Evolutionary conservation across 2,888 invertebrate genomes (phyloP).

Genomic region (Gonocerus acuteangulatus): DNA sequence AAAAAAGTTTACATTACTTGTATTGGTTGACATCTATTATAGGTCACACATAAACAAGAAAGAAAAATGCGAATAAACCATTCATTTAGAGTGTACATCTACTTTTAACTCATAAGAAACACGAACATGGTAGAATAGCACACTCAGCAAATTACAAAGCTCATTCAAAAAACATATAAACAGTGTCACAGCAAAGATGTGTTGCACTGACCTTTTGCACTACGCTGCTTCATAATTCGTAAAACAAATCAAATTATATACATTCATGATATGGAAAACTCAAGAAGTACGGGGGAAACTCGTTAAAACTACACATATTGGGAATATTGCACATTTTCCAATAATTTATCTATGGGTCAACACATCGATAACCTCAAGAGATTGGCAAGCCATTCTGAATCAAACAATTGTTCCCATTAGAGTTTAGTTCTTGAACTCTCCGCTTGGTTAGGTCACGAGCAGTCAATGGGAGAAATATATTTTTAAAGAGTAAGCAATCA

Average conservation of each 20-base stretch:
- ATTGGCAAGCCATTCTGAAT: conserved; percentile 18
- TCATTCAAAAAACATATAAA: background rate
- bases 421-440: conserved; percentile 2
- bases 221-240: conserved; percentile 16
- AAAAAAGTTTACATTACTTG: no score
- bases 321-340: background rate
- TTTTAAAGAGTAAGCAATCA: no score
- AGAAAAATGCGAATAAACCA: no score
- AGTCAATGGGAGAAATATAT: no score
- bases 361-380: conserved; percentile 17
- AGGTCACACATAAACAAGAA: background rate
- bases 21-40: background rate
- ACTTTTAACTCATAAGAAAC: no score
- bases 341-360: conserved; percentile 5
- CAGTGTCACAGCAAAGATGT: conserved; percentile 7
- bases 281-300: background rate
- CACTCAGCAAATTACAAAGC: no score
- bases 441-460: no score
- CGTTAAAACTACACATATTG: conserved; percentile 8
- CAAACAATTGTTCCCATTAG: conserved; percentile 18
- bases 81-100: no score
- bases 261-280: background rate
- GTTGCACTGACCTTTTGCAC: conserved; percentile 18
- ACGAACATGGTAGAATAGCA: no score
- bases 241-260: background rate